phyloP scores from a whole-genome alignment of 64 coral and sea anemone species.

The Acropora tenuis region DNA sequence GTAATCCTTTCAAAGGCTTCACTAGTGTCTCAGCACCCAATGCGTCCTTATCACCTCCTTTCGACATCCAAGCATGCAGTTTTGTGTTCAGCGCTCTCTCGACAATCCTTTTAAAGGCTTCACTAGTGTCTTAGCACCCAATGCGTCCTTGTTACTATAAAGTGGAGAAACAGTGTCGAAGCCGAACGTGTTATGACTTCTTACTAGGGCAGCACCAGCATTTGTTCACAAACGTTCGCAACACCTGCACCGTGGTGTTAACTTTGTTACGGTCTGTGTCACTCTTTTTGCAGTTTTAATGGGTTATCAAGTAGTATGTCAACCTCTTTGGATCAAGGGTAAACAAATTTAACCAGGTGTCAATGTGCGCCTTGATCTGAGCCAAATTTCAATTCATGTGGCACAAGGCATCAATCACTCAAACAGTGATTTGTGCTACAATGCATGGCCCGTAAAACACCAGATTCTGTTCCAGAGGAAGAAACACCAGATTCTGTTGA shows the following conservation, averaged over 20 bases:
- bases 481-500: no score
- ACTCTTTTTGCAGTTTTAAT: constrained; percentile 21
- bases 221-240: no score
- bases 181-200: not conserved
- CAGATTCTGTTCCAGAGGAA: no score
- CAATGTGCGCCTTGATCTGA: not conserved
- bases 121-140: no score
- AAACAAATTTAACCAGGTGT: no score
- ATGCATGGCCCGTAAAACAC: no score
- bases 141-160: no score
- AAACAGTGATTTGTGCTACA: no score
- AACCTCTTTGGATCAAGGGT: constrained; percentile 40
- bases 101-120: not conserved
- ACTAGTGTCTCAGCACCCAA: no score
- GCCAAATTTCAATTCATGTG: not conserved
- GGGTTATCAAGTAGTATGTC: not conserved
- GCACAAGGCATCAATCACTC: no score
- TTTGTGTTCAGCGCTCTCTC: not conserved
- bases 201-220: not conserved
- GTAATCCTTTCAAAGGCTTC: no score
- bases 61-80: not conserved
- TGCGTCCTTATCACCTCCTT: no score
- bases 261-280: constrained; percentile 44
- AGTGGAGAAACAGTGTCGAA: not conserved
- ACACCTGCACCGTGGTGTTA: constrained; percentile 11